These are phyloP conservation scores for Eonycteris spelaea DNA, from an alignment of 2,113 vertebrate species.

Conservation along the genomic window DNA sequence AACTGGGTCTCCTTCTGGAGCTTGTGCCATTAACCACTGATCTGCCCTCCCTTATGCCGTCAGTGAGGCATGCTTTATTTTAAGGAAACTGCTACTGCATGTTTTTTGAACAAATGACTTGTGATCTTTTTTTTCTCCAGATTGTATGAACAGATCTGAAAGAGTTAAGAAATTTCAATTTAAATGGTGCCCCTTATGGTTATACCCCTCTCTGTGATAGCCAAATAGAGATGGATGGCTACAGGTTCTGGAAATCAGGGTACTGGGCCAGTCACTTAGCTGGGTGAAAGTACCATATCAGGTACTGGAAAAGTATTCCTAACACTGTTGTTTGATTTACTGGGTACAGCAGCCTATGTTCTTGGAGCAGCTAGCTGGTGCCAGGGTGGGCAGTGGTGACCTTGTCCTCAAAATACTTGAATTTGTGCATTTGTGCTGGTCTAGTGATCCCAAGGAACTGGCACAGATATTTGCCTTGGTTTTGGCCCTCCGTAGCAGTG, in stretches of 20 bases:
- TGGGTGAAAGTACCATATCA: constrained; percentile 98
- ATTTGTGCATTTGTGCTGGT: neutral
- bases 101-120: neutral
- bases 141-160: constrained; percentile 97
- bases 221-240: constrained; percentile 97
- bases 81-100: neutral
- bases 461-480: neutral
- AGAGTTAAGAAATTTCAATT: constrained; percentile 93
- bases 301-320: constrained; percentile 79
- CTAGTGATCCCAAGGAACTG: neutral
- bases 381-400: neutral
- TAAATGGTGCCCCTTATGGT: constrained; percentile 97
- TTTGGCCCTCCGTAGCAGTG: neutral
- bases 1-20: neutral
- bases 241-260: constrained; percentile 97
- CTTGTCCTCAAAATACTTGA: neutral
- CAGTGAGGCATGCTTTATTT: neutral
- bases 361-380: neutral
- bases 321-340: too few species aligned
- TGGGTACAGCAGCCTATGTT: neutral
- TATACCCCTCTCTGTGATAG: constrained; percentile 99
- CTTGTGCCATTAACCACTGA: neutral
- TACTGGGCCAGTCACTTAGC: constrained; percentile 99
- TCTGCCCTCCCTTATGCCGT: neutral
- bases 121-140: constrained; percentile 78